Base-by-base conservation (phyloP, 2,888 invertebrate species). In the Erpobdella octoculata region DNA sequence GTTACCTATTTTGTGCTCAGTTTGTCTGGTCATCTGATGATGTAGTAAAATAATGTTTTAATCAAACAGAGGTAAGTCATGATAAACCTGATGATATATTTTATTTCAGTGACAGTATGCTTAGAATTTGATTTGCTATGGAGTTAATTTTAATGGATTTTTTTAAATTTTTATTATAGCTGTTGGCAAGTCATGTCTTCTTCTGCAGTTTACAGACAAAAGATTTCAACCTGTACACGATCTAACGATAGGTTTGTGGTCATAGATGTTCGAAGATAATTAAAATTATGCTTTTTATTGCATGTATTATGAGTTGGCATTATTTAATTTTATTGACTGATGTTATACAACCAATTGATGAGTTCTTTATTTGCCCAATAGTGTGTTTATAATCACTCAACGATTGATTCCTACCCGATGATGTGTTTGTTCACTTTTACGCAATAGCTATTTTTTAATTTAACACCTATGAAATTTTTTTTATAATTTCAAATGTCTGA, bases 171-270 rank as follows among this genome's bases (percentile, higher is more conserved):
- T 76, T 76, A 78, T 84, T 83, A 71, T 81, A 95, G 98, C 98
- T 85, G 98, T 98, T 78, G 98, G 98, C 77, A 99, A 99, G 85
- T 99, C 98, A 79, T 99, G 98, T 86, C 88, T 99, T 76, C 87
- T 99, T 77, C 88, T 99, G 74, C 98, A 99, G 86, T 99, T 99
- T 84, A 99, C 98, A 74, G 98, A 99, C 86, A 98, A 98, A 86
- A 88, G 97, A 81, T 98, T 98, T 87, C 97, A 98, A 83, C 97
- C 97, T 0, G 88, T 88, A 15, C 88, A 99, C 85, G 98, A 99
- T 84, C 86, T 99, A 78, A 99, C 98, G 75, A 99, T 99, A 85
- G 98, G 97, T 82, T 83, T 80, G 79, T n/a, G n/a, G n/a, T n/a
- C n/a, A n/a, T n/a, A n/a, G n/a, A n/a, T n/a, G n/a, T n/a, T n/a